Evolutionary conservation across 2,113 vertebrate species (phyloP).

Genomic region (Sinocyclocheilus anophthalmus): DNA sequence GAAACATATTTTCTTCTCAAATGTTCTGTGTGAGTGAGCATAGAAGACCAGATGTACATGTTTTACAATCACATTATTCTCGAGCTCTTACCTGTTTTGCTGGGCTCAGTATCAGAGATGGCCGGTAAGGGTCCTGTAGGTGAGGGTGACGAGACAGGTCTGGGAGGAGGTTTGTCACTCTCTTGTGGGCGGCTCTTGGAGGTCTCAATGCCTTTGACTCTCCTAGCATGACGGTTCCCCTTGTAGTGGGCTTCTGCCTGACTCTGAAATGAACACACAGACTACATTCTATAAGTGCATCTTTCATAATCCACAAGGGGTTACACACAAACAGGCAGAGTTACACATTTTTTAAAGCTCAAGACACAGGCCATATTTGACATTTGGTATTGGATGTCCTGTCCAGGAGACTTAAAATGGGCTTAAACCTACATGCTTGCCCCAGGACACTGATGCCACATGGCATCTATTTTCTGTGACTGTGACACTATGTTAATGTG

Average conservation of each 20-base stretch:
- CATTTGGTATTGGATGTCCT: not conserved
- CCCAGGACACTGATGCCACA: not conserved
- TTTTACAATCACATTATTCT: not conserved
- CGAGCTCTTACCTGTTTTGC: slow-evolving; percentile 70
- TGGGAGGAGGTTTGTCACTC: slow-evolving; percentile 74
- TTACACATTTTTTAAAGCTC: not conserved
- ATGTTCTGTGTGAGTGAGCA: not conserved
- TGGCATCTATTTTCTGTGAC: not conserved
- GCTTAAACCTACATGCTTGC: not conserved
- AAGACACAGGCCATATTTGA: not conserved
- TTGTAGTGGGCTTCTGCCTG: slow-evolving; percentile 95
- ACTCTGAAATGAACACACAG: slow-evolving; percentile 70
- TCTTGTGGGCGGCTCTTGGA: slow-evolving; percentile 85
- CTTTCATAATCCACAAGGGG: not conserved
- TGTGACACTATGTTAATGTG: not conserved
- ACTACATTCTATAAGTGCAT: not conserved
- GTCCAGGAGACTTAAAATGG: not conserved
- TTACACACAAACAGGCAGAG: not conserved
- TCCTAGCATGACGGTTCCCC: slow-evolving; percentile 89
- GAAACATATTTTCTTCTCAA: not conserved
- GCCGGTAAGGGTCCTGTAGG: slow-evolving; percentile 63
- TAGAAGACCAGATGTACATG: not conserved
- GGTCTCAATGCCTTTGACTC: slow-evolving; percentile 92
- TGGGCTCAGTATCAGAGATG: slow-evolving; percentile 65
- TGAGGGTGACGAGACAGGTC: slow-evolving; percentile 74